Evolutionary conservation across 2,888 invertebrate species (phyloP).

Genomic region (Ypsolopha scabrella): DNA sequence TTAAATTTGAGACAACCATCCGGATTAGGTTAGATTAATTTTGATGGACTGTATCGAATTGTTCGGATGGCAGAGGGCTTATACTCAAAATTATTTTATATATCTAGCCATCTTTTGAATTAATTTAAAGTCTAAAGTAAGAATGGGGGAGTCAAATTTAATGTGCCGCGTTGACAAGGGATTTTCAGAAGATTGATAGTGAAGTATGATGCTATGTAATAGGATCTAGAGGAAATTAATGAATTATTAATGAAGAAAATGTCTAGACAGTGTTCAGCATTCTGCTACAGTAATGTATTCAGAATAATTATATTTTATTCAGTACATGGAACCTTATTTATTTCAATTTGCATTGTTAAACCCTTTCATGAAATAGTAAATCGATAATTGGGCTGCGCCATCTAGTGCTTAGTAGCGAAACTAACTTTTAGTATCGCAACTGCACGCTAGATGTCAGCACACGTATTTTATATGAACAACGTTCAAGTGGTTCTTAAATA

Average conservation of each 20-base stretch:
- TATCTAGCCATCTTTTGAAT: conserved; percentile 54
- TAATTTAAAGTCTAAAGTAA: conserved; percentile 36
- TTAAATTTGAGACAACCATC: conserved; percentile 53
- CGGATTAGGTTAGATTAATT: conserved; percentile 66
- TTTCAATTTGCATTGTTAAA: too few species aligned
- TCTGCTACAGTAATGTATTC: too few species aligned
- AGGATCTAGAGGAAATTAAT: conserved; percentile 3
- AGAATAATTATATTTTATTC: too few species aligned
- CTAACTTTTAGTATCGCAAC: conserved; percentile 12
- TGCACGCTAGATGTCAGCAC: conserved; percentile 29
- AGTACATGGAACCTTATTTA: too few species aligned
- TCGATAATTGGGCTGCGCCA: conserved; percentile 15
- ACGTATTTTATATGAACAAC: too few species aligned
- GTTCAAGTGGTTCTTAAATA: too few species aligned
- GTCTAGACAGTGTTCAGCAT: too few species aligned
- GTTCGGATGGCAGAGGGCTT: conserved; percentile 59
- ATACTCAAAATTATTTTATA: conserved; percentile 49
- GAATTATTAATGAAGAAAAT: background rate
- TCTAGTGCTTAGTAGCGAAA: conserved; percentile 31
- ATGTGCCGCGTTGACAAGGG: conserved; percentile 31
- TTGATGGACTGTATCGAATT: conserved; percentile 64
- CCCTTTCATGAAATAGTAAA: background rate
- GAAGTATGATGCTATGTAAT: conserved; percentile 15
- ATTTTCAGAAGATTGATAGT: conserved; percentile 33
- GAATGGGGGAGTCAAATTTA: conserved; percentile 25